Conservation (phyloP, 2,888 invertebrate genomes). For the Epiblema foenella region DNA sequence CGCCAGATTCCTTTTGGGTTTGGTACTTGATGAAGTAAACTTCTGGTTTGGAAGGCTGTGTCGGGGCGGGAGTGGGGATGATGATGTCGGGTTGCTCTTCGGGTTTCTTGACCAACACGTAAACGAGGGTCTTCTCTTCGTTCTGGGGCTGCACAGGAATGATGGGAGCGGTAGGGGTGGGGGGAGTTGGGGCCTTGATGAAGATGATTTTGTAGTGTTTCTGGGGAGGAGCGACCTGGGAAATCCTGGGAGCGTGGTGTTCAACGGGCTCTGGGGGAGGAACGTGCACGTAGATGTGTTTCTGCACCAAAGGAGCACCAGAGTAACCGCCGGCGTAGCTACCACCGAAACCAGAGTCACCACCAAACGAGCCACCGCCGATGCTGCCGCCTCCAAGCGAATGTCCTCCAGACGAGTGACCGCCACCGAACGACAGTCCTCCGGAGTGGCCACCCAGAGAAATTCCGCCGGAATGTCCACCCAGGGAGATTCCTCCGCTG, state of each 20-base stretch:
- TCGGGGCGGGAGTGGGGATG: slow-evolving; percentile 91
- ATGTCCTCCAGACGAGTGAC: slow-evolving; percentile 48
- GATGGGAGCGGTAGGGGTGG: slow-evolving; percentile 91
- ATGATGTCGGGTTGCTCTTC: slow-evolving; percentile 93
- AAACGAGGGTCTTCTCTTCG: slow-evolving; percentile 94
- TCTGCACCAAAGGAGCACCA: slow-evolving; percentile 89
- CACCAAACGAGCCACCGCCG: slow-evolving; percentile 58
- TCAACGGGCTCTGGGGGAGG: slow-evolving; percentile 95
- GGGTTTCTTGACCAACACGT: slow-evolving; percentile 95
- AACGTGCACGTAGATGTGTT: slow-evolving; percentile 95
- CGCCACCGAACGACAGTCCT: slow-evolving; percentile 50
- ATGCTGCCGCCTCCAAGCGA: slow-evolving; percentile 61
- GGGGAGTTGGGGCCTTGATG: slow-evolving; percentile 95
- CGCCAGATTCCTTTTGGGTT: slow-evolving; percentile 85
- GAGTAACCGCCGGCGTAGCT: slow-evolving; percentile 78
- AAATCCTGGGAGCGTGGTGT: slow-evolving; percentile 87
- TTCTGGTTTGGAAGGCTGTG: slow-evolving; percentile 94
- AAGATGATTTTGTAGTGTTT: slow-evolving; percentile 97
- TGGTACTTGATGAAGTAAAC: slow-evolving; percentile 95
- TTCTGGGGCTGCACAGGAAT: slow-evolving; percentile 92
- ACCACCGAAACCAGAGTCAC: slow-evolving; percentile 71
- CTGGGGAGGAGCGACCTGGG: slow-evolving; percentile 89
- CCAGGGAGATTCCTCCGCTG: slow-evolving; percentile 52
- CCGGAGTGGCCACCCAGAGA: slow-evolving; percentile 52
- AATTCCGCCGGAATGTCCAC: slow-evolving; percentile 48